Conservation (phyloP, 2,113 vertebrate species). For the Chelonoidis abingdonii region DNA sequence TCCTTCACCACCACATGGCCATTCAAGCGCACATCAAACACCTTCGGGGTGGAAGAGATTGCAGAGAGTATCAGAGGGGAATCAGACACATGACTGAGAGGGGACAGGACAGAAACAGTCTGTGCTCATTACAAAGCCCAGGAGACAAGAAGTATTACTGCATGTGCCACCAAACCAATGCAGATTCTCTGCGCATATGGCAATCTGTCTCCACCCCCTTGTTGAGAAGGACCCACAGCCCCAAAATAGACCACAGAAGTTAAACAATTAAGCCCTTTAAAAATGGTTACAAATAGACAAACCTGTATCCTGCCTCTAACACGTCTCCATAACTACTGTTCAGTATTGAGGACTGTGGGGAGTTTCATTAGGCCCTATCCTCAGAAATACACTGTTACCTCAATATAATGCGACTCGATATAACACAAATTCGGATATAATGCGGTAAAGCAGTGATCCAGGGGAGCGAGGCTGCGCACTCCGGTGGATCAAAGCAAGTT, state of each 20-base stretch:
- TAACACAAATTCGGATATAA: too few relatives aligned
- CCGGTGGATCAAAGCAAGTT: too few relatives aligned
- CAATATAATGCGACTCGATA: too few relatives aligned
- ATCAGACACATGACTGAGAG: not conserved
- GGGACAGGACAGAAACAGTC: constrained; percentile 6
- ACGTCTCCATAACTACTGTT: not conserved
- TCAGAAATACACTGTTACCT: not conserved
- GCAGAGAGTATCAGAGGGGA: constrained; percentile 20
- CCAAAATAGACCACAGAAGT: not conserved
- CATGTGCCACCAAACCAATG: not conserved
- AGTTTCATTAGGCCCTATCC: not conserved
- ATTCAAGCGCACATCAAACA: constrained; percentile 97
- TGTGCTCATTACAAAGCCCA: not conserved
- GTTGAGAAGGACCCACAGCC: not conserved
- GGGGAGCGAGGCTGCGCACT: too few relatives aligned
- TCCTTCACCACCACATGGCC: constrained; percentile 97
- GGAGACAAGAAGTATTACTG: not conserved
- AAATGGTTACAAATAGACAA: not conserved
- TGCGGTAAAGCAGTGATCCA: too few relatives aligned
- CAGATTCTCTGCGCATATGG: not conserved
- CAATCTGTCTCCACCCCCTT: not conserved
- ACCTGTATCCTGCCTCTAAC: not conserved
- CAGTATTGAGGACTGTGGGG: not conserved
- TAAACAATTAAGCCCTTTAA: not conserved
- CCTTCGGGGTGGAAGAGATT: constrained; percentile 78